Conservation (phyloP, 2,113 vertebrate species). For the Entomyzon cyanotis region DNA sequence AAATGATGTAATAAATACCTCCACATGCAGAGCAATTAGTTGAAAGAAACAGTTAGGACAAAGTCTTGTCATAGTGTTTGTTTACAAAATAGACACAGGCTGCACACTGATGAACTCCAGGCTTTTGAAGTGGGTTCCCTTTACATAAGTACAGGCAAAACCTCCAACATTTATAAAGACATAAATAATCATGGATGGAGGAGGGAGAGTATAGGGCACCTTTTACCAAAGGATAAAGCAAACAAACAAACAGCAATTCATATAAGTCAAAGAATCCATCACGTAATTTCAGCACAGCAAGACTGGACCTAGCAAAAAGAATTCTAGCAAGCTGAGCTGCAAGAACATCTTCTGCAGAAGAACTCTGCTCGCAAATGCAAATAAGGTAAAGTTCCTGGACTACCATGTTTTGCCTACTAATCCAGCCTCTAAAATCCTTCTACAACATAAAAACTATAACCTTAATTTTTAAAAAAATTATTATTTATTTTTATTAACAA, state of each 20-base stretch:
- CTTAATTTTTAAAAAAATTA: not conserved
- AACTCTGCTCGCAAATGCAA: not conserved
- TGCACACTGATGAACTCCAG: not conserved
- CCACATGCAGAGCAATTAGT: not conserved
- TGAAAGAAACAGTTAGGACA: not conserved
- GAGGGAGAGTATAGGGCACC: not conserved
- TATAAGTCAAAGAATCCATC: conserved; percentile 4
- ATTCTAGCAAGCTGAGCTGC: not conserved
- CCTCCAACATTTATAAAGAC: not conserved
- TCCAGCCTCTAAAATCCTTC: not conserved
- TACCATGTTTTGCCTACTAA: not conserved
- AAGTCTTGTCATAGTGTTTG: not conserved
- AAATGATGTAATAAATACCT: not conserved
- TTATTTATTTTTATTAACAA: not conserved
- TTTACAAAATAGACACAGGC: not conserved
- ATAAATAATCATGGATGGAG: not conserved
- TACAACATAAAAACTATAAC: not conserved
- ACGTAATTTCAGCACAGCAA: not conserved
- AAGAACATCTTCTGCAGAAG: not conserved
- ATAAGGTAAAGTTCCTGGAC: not conserved
- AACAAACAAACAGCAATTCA: not conserved
- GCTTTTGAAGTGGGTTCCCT: not conserved
- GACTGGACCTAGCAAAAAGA: not conserved
- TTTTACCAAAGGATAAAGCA: not conserved
- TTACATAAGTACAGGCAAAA: not conserved